Evolutionary conservation across 2,888 invertebrate genomes (phyloP).

Genomic region (Synergus laeviventris): DNA sequence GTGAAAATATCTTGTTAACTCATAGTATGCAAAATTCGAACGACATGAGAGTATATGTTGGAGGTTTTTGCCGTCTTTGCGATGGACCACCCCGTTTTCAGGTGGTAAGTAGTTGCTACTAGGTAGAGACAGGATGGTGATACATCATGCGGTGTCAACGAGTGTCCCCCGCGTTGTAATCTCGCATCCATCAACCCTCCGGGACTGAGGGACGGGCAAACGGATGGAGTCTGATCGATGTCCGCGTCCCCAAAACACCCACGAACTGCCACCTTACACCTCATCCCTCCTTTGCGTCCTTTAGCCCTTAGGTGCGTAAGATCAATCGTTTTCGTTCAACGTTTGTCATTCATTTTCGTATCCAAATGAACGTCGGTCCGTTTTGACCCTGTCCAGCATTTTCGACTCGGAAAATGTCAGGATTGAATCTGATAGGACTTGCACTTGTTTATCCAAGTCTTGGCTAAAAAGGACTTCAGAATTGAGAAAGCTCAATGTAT

Average conservation of each 20-base stretch:
- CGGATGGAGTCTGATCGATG: constrained; percentile 69
- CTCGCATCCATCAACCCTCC: constrained; percentile 74
- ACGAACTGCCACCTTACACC: constrained; percentile 46
- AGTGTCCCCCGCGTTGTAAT: constrained; percentile 67
- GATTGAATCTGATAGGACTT: neutral
- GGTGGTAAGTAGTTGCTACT: constrained; percentile 46
- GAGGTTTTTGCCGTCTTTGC: constrained; percentile 14
- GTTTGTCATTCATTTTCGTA: constrained; percentile 50
- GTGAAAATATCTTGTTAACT: neutral
- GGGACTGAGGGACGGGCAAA: constrained; percentile 57
- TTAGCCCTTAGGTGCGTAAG: constrained; percentile 51
- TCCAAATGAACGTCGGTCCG: neutral
- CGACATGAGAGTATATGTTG: neutral
- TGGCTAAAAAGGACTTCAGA: neutral
- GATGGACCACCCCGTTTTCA: constrained; percentile 1
- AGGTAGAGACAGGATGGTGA: constrained; percentile 52
- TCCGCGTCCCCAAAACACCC: constrained; percentile 57
- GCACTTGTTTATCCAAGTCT: neutral
- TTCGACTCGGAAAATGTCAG: neutral
- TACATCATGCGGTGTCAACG: constrained; percentile 56
- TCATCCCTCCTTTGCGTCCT: constrained; percentile 41
- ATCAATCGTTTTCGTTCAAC: constrained; percentile 55
- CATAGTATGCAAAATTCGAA: neutral
- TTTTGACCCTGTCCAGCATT: neutral
- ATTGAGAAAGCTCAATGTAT: neutral